These are phyloP conservation scores for Zele albiditarsus DNA, from an alignment of 2,888 invertebrate species.

Conservation along the genomic window DNA sequence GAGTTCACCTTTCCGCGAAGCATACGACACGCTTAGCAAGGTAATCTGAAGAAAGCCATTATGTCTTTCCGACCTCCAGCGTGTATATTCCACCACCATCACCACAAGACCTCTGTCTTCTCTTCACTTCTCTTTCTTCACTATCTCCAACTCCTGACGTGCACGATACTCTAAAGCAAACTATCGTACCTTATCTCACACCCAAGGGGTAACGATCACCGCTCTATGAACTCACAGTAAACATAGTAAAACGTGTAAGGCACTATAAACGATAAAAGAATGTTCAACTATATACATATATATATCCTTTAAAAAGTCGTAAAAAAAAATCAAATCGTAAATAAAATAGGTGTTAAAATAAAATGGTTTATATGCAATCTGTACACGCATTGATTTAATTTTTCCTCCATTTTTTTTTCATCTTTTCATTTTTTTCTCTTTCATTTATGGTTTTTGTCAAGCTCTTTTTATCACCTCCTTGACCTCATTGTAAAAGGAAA, in stretches of 20 bases:
- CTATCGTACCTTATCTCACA: conserved; percentile 47
- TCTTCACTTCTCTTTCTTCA: conserved; percentile 39
- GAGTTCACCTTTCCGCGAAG: conserved; percentile 27
- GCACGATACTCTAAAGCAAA: conserved; percentile 51
- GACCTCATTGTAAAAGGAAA: background rate
- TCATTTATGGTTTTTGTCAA: background rate
- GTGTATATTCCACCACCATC: background rate
- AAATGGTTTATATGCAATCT: background rate
- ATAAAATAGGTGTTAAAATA: background rate
- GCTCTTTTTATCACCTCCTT: background rate
- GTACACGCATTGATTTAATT: background rate
- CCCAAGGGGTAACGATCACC: conserved; percentile 27
- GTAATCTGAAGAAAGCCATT: conserved; percentile 47
- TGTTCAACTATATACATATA: background rate
- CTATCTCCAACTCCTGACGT: conserved; percentile 41
- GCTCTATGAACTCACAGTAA: conserved; percentile 42
- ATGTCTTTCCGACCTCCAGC: conserved; percentile 31
- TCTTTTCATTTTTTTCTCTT: background rate
- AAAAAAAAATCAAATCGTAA: conserved; percentile 17
- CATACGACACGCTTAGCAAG: conserved; percentile 20
- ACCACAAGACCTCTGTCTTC: conserved; percentile 10
- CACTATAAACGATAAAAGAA: conserved; percentile 50
- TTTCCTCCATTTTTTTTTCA: background rate
- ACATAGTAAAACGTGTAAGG: conserved; percentile 47
- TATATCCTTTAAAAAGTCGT: conserved; percentile 3